Evolutionary conservation across 2,113 vertebrate genomes (phyloP).

Genomic region (Dasyornis broadbenti): DNA sequence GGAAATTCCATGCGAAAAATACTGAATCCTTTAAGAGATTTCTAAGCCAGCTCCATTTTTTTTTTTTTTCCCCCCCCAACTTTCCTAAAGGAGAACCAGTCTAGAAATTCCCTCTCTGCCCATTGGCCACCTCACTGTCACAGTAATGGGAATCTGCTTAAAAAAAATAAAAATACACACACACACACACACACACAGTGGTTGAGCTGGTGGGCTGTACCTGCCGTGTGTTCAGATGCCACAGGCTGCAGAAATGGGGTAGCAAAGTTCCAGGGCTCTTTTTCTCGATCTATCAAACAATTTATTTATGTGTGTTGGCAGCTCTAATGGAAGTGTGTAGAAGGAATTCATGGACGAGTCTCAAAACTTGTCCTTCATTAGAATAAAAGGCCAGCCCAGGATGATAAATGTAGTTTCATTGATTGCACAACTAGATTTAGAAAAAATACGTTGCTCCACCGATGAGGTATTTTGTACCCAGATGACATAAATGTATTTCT

Average conservation of each 20-base stretch:
- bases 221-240: no score
- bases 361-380: neutral
- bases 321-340: neutral
- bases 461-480: neutral
- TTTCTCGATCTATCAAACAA: no score
- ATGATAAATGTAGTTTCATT: neutral
- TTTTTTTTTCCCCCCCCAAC: neutral
- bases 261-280: no score
- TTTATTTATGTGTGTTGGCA: neutral
- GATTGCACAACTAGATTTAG: neutral
- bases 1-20: neutral
- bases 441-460: neutral
- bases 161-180: neutral
- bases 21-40: neutral
- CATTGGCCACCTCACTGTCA: neutral
- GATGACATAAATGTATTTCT: neutral
- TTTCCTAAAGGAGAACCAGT: neutral
- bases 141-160: neutral
- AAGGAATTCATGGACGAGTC: accelerated
- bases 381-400: neutral
- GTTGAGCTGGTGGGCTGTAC: no score
- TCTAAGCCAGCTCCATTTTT: neutral
- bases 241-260: no score
- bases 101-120: neutral
- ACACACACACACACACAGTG: neutral